Base-by-base conservation (phyloP, 2,113 vertebrate genomes). In the Corythoichthys intestinalis region DNA sequence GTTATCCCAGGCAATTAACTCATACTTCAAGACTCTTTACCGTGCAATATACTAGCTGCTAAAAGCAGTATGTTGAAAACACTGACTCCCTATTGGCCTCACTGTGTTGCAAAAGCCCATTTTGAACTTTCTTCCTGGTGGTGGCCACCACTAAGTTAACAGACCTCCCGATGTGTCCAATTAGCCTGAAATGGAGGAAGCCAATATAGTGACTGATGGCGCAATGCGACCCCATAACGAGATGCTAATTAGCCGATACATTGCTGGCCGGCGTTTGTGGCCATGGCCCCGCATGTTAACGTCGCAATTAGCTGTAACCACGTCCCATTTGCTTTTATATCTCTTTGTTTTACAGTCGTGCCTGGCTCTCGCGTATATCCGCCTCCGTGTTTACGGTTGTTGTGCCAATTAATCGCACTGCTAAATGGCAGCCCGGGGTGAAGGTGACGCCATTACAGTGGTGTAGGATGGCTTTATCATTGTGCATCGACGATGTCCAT, bases 381-480 rank as follows among this genome's bases (percentile, higher is more conserved):
- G 20, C 66, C 65, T 28, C 3, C 28, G 12, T 70, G n/a, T 83
- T 79, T 75, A 73, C 65, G 47, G 37, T 47, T 39, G 20, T 14
- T 44, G 58, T 49, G 70, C 12, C 4, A 28, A 82, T 86, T 75
- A 81, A 85, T 84, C 79, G 81, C 59, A 54, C 61, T 7, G 39
- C 74, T 82, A 72, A 80, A 71, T 67, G 52, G 74, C 75, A 69
- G 69, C 79, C 74, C 11, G 47, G 62, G 81, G 78, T 61, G 71
- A 70, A 68, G 41, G n/a, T 34, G 61, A 63, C 3, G 11, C 17
- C 9, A 9, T 46, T 28, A 11, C n/a, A 9, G n/a, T 6, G n/a
- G 4, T 6, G 7, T 61, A 6, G 6, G 39, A 44, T 61, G 59
- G 20, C 41, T 46, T 41, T 46, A 5, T 41, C 44, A 44, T 20